Conservation (phyloP, 2,888 invertebrate species). For the Dusona sp. region DNA sequence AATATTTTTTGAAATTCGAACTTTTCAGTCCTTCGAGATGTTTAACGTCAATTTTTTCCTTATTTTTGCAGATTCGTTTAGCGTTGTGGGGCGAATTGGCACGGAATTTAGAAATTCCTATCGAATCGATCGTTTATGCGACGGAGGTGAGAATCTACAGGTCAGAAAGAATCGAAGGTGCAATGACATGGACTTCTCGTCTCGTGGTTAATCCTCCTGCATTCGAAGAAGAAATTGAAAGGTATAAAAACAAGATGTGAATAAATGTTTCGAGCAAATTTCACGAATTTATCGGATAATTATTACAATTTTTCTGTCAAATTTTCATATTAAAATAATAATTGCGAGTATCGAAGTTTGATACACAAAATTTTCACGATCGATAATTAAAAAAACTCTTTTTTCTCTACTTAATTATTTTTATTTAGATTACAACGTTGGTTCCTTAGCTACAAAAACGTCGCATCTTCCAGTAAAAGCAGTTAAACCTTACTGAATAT, state of each 20-base stretch:
- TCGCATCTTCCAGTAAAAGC: neutral
- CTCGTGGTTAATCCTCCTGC: neutral
- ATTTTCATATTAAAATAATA: neutral
- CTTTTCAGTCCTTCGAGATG: neutral
- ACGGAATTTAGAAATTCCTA: neutral
- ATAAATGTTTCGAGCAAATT: neutral
- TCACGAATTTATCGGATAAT: neutral
- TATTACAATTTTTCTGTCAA: neutral
- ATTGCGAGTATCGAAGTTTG: neutral
- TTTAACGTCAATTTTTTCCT: neutral
- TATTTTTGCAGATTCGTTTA: constrained; percentile 15
- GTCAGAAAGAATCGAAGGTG: neutral
- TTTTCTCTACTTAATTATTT: neutral
- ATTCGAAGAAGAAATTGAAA: neutral
- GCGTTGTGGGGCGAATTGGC: constrained; percentile 21
- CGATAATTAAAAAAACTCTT: neutral
- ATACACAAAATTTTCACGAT: neutral
- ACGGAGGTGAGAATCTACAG: constrained; percentile 13
- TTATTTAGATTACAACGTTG: constrained; percentile 17
- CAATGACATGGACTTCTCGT: neutral
- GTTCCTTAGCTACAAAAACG: neutral
- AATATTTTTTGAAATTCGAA: neutral
- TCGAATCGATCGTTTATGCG: neutral
- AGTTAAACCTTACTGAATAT: neutral
- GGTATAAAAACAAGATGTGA: neutral